Conservation (phyloP, 1,140 invertebrate species). For the Drosophila pseudoananassae region DNA sequence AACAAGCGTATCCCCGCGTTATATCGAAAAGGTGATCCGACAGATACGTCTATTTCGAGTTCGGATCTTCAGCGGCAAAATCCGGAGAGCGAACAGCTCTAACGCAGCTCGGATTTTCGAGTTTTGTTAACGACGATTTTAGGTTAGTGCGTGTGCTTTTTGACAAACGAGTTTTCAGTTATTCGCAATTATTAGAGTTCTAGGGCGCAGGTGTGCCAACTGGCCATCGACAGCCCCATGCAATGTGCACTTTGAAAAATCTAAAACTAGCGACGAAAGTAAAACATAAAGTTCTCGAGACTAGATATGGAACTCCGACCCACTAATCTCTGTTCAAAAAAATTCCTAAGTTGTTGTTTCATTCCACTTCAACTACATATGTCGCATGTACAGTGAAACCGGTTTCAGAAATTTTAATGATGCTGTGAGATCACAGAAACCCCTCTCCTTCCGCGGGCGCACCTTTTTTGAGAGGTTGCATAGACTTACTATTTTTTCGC, state of each 20-base stretch:
- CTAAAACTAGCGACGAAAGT: too few species aligned
- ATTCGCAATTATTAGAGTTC: constrained; percentile 38
- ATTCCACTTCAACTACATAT: constrained; percentile 45
- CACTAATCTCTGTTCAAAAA: constrained; percentile 32
- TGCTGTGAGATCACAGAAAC: constrained; percentile 58
- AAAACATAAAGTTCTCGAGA: too few species aligned
- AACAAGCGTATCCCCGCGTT: not conserved
- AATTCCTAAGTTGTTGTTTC: constrained; percentile 58
- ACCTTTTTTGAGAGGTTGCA: constrained; percentile 12
- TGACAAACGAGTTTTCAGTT: constrained; percentile 62
- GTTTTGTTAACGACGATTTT: constrained; percentile 54
- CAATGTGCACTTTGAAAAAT: constrained; percentile 4
- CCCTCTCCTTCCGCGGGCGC: not conserved
- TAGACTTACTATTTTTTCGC: constrained; percentile 53
- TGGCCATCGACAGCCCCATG: not conserved
- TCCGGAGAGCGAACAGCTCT: not conserved
- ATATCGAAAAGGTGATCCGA: not conserved
- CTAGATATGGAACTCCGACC: constrained; percentile 8
- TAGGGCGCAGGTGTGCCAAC: constrained; percentile 34
- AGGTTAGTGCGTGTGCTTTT: constrained; percentile 64
- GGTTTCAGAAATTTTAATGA: constrained; percentile 66
- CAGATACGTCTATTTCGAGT: not conserved
- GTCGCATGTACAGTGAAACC: constrained; percentile 65
- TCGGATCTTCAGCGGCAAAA: constrained; percentile 27
- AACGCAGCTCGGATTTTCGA: constrained; percentile 31